Percentiles rank a stretch among this genome's conserved stretches.
These are phyloP conservation scores for Desmophyllum pertusum DNA, from an alignment of 92 coral and sea anemone species.

Conservation along the genomic window DNA sequence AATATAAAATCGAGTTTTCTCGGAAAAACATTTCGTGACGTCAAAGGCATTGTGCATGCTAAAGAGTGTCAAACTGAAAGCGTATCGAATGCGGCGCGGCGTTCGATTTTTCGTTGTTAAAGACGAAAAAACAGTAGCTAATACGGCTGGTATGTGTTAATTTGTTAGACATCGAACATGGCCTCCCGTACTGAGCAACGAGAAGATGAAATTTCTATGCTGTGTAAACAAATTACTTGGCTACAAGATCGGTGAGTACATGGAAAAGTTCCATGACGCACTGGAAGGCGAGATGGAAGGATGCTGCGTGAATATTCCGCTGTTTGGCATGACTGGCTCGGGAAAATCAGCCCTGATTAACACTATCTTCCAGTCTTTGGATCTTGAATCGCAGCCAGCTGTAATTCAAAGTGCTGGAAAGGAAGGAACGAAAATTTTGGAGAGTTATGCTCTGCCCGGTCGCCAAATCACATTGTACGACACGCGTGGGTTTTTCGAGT, in stretches of 20 bases:
- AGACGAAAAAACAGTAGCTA: neutral
- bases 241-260: slow-evolving; percentile 6
- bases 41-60: neutral
- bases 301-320: neutral
- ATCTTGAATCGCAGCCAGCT: neutral
- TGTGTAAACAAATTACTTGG: neutral
- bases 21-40: slow-evolving; percentile 29
- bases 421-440: slow-evolving; percentile 33
- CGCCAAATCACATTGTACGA: neutral
- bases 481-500: slow-evolving; percentile 13
- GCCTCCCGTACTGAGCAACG: neutral
- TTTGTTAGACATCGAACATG: neutral
- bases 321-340: slow-evolving; percentile 42
- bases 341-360: slow-evolving; percentile 48
- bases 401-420: neutral
- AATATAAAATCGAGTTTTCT: neutral
- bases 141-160: neutral
- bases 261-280: slow-evolving; percentile 16
- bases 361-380: slow-evolving; percentile 29
- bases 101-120: neutral
- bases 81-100: neutral
- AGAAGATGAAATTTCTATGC: neutral
- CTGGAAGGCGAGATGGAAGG: slow-evolving; percentile 33
- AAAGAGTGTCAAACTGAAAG: neutral
- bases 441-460: slow-evolving; percentile 9